phyloP scores from a whole-genome alignment of 37 sponge, comb jelly and placozoan species.

The Aphrocallistes beatrix region DNA sequence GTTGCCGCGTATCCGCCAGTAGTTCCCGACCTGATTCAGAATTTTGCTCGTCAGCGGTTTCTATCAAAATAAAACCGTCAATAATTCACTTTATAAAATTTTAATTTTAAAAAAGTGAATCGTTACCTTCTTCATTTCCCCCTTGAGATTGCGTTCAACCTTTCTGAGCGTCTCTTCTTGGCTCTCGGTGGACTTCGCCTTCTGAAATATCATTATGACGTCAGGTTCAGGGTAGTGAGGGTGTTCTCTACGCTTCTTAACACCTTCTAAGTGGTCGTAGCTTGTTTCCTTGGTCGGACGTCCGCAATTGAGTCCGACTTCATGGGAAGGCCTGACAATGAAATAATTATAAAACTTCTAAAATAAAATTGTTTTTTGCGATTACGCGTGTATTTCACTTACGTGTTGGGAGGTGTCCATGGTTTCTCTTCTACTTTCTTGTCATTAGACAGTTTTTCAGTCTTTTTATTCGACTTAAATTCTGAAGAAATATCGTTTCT shows the following conservation, averaged over 20 bases:
- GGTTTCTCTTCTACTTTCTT: not conserved
- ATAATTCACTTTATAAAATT: not conserved
- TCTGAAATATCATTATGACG: constrained; percentile 66
- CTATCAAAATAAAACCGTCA: constrained; percentile 14
- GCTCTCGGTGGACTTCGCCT: constrained; percentile 32
- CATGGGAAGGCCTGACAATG: not conserved
- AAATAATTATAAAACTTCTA: no score
- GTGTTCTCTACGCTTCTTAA: constrained; percentile 37
- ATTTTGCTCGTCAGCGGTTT: constrained; percentile 34
- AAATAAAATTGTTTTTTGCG: not conserved
- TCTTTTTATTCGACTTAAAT: not conserved
- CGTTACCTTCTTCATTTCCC: constrained; percentile 40
- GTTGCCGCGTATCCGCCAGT: constrained; percentile 72
- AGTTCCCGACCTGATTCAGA: constrained; percentile 73
- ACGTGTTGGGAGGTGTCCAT: not conserved
- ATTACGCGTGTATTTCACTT: not conserved
- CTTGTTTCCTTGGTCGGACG: constrained; percentile 5
- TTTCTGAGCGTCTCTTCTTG: constrained; percentile 41
- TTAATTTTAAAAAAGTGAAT: not conserved
- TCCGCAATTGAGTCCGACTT: constrained; percentile 13
- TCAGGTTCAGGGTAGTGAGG: constrained; percentile 58
- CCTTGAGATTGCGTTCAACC: constrained; percentile 42
- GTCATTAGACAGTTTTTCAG: not conserved
- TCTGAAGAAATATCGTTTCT: not conserved
- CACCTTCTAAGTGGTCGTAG: constrained; percentile 48